Conservation (phyloP, 2,888 invertebrate species). For the Octonoba sinensis region DNA sequence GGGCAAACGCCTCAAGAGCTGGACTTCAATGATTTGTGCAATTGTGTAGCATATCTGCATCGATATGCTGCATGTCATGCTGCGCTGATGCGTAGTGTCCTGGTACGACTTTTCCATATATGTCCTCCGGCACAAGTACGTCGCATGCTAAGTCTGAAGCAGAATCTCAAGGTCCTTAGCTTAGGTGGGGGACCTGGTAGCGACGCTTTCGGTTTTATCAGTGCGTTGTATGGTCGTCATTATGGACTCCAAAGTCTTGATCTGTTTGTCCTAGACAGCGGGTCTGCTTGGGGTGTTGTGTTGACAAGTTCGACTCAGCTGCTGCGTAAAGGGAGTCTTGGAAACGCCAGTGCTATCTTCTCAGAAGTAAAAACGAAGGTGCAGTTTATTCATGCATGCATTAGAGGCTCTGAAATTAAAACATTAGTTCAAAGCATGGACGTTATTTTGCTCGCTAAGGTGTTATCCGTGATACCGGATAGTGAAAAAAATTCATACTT, state of each 20-base stretch:
- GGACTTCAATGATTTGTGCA: slow-evolving; percentile 23
- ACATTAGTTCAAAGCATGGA: slow-evolving; percentile 11
- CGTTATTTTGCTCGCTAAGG: slow-evolving; percentile 20
- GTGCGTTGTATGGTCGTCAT: slow-evolving; percentile 33
- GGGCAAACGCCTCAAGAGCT: slow-evolving; percentile 36
- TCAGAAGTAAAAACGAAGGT: slow-evolving; percentile 9
- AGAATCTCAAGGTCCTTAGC: slow-evolving; percentile 17
- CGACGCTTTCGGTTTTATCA: slow-evolving; percentile 31
- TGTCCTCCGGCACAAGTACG: slow-evolving; percentile 17
- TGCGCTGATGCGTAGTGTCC: slow-evolving; percentile 28
- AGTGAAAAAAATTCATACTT: slow-evolving; percentile 11
- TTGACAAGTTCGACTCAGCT: neutral
- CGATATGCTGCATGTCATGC: slow-evolving; percentile 51
- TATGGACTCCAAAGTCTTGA: slow-evolving; percentile 25
- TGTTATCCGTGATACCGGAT: slow-evolving; percentile 34
- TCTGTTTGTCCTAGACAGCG: slow-evolving; percentile 29
- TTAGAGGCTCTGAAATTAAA: slow-evolving; percentile 14
- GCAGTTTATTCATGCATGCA: slow-evolving; percentile 11
- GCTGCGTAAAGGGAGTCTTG: slow-evolving; percentile 5
- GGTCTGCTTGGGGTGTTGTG: slow-evolving; percentile 14
- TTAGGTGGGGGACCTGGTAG: slow-evolving; percentile 44
- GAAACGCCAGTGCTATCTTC: slow-evolving; percentile 21
- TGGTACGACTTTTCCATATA: slow-evolving; percentile 25
- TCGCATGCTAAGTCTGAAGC: slow-evolving; percentile 21
- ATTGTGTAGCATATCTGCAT: slow-evolving; percentile 37